These are phyloP conservation scores for Felis chaus DNA, from an alignment of 2,113 vertebrate genomes.

Conservation along the genomic window DNA sequence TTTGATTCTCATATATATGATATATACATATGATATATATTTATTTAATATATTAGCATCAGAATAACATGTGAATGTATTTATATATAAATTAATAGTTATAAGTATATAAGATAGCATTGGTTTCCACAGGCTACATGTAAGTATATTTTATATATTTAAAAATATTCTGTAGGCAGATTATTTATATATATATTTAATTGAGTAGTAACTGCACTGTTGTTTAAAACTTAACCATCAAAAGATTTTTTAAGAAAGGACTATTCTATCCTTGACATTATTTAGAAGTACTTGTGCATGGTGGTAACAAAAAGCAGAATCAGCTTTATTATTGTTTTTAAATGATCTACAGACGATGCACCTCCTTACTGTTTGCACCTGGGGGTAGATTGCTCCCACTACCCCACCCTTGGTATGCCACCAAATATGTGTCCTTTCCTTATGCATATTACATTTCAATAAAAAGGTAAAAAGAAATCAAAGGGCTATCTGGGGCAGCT, in stretches of 20 bases:
- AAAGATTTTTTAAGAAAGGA: background rate
- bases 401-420: background rate
- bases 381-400: background rate
- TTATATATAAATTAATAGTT: background rate
- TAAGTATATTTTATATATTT: background rate
- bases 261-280: background rate
- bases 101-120: background rate
- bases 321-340: background rate
- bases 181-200: background rate
- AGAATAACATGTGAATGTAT: background rate
- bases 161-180: too few relatives aligned
- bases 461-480: background rate
- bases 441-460: background rate
- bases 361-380: background rate
- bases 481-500: background rate
- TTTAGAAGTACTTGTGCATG: background rate
- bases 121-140: background rate
- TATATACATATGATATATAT: background rate
- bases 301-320: background rate
- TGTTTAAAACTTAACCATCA: background rate
- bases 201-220: background rate
- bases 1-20: background rate
- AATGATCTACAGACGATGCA: background rate
- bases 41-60: background rate
- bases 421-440: background rate